Evolutionary conservation across 1,140 invertebrate genomes (phyloP).

Genomic region (Arion vulgaris): DNA sequence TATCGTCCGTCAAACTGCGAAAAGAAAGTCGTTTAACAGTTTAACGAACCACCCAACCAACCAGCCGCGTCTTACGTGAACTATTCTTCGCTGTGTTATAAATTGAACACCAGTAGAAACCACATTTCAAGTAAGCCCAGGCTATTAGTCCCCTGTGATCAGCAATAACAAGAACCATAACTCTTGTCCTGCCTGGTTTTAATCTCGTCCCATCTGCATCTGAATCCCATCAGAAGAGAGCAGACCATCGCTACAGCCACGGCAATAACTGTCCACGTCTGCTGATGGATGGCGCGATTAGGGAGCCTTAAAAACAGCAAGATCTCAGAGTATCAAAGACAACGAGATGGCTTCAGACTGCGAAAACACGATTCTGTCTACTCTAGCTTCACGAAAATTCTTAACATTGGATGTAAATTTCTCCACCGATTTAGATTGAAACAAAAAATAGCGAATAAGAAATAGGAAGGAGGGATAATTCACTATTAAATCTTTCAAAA

Average conservation of each 20-base stretch:
- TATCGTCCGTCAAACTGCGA: conserved; percentile 1
- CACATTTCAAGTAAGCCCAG: conserved; percentile 3
- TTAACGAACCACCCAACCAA: background rate
- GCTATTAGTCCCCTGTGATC: conserved; percentile 17
- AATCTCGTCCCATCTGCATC: conserved; percentile 26
- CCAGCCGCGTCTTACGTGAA: background rate
- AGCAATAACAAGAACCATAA: conserved; percentile 24
- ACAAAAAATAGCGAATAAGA: too few relatives aligned
- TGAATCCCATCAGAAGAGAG: conserved; percentile 21
- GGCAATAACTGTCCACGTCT: conserved; percentile 20
- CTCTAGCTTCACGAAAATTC: background rate
- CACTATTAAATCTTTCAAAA: background rate
- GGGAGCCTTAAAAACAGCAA: conserved; percentile 24
- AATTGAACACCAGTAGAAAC: conserved; percentile 1
- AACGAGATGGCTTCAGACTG: conserved; percentile 10
- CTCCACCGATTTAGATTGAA: background rate
- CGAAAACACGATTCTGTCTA: background rate
- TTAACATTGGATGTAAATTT: background rate
- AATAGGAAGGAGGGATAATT: background rate
- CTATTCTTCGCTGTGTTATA: conserved; percentile 4
- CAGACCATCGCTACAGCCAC: background rate
- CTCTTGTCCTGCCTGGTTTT: conserved; percentile 18
- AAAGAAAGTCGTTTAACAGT: background rate
- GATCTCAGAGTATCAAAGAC: conserved; percentile 16
- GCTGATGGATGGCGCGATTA: conserved; percentile 14